A percentile compares a stretch with the other conserved stretches of the same genome.
Evolutionary conservation across 2,797 vertebrate genomes (phyloP).

Genomic region (Phoeniculus purpureus): DNA sequence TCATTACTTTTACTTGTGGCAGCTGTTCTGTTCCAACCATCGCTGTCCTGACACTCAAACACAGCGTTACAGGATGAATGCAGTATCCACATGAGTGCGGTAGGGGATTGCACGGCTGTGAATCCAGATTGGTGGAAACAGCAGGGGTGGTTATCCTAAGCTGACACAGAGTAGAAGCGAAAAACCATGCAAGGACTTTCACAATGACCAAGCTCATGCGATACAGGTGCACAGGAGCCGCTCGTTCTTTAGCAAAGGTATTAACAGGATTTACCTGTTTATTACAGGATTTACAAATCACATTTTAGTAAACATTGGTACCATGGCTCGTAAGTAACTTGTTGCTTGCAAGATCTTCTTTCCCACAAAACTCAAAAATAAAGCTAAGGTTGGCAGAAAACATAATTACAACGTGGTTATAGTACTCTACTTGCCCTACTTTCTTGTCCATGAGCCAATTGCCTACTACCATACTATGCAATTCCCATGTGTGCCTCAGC

Average conservation of each 20-base stretch:
- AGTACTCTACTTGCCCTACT: not conserved
- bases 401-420: not conserved
- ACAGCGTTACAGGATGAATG: not conserved
- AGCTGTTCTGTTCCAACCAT: not conserved
- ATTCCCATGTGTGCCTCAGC: not conserved
- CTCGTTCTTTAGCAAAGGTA: not conserved
- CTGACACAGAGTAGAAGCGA: not conserved
- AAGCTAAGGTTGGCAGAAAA: not conserved
- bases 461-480: not conserved
- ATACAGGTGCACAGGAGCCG: not conserved
- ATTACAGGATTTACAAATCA: too few relatives aligned
- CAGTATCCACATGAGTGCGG: not conserved
- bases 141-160: not conserved
- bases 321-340: not conserved
- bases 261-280: not conserved
- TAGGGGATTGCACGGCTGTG: not conserved
- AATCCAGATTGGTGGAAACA: constrained; percentile 3
- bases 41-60: not conserved
- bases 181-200: not conserved
- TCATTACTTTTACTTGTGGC: constrained; percentile 38
- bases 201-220: not conserved
- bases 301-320: not conserved
- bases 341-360: not conserved
- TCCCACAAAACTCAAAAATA: not conserved
- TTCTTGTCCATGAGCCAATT: not conserved